These are phyloP conservation scores for Trichomalopsis sarcophagae DNA, from an alignment of 1,140 invertebrate species.

Conservation along the genomic window DNA sequence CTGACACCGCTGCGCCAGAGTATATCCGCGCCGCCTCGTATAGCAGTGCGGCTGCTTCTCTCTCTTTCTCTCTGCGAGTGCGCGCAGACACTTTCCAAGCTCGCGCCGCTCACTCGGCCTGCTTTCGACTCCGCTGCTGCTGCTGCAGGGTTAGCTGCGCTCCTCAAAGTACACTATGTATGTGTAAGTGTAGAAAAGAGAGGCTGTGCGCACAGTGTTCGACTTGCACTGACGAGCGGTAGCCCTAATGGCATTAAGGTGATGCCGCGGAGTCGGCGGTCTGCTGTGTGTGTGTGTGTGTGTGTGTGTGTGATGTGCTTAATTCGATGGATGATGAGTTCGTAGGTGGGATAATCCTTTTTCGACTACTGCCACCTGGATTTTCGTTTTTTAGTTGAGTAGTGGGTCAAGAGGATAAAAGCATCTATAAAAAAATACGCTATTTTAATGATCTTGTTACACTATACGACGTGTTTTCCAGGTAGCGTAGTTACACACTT, in stretches of 20 bases:
- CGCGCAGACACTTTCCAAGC: conserved; percentile 24
- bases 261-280: not conserved
- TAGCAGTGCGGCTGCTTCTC: conserved; percentile 17
- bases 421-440: no score
- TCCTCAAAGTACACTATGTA: not conserved
- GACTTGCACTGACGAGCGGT: not conserved
- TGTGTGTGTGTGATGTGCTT: not conserved
- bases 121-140: conserved; percentile 27
- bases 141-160: not conserved
- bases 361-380: no score
- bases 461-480: no score
- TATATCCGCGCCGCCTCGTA: conserved; percentile 21
- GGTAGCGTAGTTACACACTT: no score
- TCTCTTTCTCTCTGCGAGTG: conserved; percentile 33
- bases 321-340: not conserved
- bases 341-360: no score
- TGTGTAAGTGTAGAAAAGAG: not conserved
- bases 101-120: conserved; percentile 32
- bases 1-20: conserved; percentile 58
- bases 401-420: no score
- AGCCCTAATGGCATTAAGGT: conserved; percentile 21
- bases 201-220: not conserved
- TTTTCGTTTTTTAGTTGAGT: no score
- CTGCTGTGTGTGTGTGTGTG: not conserved
- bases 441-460: no score